Evolutionary conservation across 1,140 invertebrate genomes (phyloP).

Genomic region (Ceratitis capitata): DNA sequence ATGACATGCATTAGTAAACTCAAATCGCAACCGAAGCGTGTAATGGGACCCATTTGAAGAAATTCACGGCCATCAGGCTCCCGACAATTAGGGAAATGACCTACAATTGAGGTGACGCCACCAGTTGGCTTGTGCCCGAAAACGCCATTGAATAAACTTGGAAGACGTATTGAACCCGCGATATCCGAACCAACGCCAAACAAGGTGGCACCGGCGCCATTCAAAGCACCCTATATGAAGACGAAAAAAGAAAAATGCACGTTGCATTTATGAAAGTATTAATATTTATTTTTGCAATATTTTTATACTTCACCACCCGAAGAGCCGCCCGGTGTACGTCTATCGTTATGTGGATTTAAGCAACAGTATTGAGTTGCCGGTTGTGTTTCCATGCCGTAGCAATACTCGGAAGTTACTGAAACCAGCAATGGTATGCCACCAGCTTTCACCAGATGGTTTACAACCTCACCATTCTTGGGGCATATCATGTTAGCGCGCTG

Average conservation of each 20-base stretch:
- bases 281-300: background rate
- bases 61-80: conserved; percentile 67
- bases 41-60: conserved; percentile 80
- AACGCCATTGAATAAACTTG: conserved; percentile 84
- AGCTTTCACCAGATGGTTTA: conserved; percentile 70
- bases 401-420: conserved; percentile 85
- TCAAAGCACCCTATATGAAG: conserved; percentile 70
- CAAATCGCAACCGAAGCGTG: conserved; percentile 81
- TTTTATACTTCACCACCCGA: conserved; percentile 78
- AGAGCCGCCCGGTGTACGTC: conserved; percentile 75
- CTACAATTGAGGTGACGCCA: conserved; percentile 69
- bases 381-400: conserved; percentile 75
- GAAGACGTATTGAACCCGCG: conserved; percentile 86
- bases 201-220: conserved; percentile 76
- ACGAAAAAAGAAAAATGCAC: background rate
- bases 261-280: background rate
- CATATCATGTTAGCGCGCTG: conserved; percentile 69
- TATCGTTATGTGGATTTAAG: conserved; percentile 80
- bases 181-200: conserved; percentile 89
- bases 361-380: conserved; percentile 79
- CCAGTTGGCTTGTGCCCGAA: conserved; percentile 87
- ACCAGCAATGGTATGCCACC: conserved; percentile 82
- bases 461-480: conserved; percentile 70
- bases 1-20: conserved; percentile 74
- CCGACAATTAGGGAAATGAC: conserved; percentile 69